Percentiles rank a stretch among this genome's conserved stretches.
phyloP scores from a whole-genome alignment of 2,797 vertebrate genomes.

The Crocodylus rhombifer region DNA sequence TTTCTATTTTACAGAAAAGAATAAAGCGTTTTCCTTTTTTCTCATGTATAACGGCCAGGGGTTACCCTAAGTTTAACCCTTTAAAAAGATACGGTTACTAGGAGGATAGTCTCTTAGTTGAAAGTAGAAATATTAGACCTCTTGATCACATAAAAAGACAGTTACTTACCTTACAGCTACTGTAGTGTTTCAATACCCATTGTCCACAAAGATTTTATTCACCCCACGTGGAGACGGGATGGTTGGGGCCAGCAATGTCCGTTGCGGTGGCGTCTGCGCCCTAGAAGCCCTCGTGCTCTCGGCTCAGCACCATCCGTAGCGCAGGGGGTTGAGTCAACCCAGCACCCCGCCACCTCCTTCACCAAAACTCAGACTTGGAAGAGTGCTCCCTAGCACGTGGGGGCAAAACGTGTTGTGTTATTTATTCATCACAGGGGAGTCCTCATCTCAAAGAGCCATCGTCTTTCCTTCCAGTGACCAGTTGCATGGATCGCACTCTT shows the following conservation, averaged over 20 bases:
- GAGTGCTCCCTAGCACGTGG: too few species aligned
- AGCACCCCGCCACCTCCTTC: too few species aligned
- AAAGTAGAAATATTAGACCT: not conserved
- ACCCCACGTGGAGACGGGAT: not conserved
- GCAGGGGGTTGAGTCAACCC: too few species aligned
- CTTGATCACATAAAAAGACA: not conserved
- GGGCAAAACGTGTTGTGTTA: too few species aligned
- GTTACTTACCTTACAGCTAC: not conserved
- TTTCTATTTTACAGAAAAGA: not conserved
- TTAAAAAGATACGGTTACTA: not conserved
- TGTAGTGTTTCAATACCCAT: not conserved
- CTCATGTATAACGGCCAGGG: not conserved
- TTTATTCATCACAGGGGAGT: too few species aligned
- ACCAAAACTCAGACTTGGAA: too few species aligned
- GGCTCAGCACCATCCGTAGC: too few species aligned
- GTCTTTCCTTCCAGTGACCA: not conserved
- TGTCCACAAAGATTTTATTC: rapidly evolving
- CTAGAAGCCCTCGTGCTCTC: rapidly evolving
- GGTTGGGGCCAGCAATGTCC: not conserved
- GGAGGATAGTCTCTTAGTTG: too few species aligned
- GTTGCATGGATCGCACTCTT: not conserved
- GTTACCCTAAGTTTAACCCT: rapidly evolving
- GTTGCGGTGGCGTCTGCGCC: rapidly evolving
- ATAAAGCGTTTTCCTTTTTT: rapidly evolving
- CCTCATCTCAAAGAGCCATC: not conserved